Conservation (phyloP, 2,888 invertebrate genomes). For the Aphrophora alni region DNA sequence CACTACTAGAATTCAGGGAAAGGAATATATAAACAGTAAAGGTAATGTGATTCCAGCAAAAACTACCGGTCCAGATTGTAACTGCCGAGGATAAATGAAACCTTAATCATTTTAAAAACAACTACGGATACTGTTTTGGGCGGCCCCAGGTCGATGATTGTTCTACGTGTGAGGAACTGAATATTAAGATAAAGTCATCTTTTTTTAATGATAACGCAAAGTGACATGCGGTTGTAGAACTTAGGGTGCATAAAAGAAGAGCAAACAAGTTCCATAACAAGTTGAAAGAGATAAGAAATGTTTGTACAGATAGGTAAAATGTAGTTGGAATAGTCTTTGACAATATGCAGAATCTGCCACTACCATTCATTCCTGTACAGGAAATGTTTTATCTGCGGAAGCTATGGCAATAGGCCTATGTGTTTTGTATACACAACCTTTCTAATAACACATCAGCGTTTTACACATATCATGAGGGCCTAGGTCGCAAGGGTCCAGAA, state of each 20-base stretch:
- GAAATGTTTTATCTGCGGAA: neutral
- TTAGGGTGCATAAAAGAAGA: neutral
- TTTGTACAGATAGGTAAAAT: too few relatives aligned
- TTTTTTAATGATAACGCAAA: neutral
- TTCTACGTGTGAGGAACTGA: too few relatives aligned
- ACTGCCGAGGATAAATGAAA: neutral
- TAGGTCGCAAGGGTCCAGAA: neutral
- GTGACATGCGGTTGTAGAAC: neutral
- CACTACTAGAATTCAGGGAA: too few relatives aligned
- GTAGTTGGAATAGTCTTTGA: too few relatives aligned
- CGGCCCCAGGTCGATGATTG: too few relatives aligned
- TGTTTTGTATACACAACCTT: neutral
- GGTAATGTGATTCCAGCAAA: too few relatives aligned
- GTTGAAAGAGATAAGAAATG: too few relatives aligned
- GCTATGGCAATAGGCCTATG: neutral
- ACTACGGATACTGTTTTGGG: neutral
- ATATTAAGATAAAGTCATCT: neutral
- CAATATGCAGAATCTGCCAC: neutral
- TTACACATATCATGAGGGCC: constrained; percentile 10
- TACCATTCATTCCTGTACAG: too few relatives aligned
- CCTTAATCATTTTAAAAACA: too few relatives aligned
- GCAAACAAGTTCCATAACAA: too few relatives aligned
- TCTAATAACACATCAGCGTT: neutral
- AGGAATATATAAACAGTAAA: too few relatives aligned
- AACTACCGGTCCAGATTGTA: too few relatives aligned